Base-by-base conservation (phyloP, 2,113 vertebrate genomes). In the Oreochromis niloticus region DNA sequence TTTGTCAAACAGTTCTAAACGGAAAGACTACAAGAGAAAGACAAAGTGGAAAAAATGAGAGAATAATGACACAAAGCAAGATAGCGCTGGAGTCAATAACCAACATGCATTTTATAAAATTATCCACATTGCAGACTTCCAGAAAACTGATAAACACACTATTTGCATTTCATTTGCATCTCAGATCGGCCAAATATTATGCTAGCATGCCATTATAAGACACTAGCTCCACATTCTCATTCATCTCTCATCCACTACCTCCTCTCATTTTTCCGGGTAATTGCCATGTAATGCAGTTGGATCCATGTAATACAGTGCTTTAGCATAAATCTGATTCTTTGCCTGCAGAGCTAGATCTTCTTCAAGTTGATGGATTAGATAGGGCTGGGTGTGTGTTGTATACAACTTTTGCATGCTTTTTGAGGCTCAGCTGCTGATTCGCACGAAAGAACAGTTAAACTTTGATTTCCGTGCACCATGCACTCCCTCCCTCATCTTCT, bases 211-310 rank as follows among this genome's bases (percentile, higher is more conserved):
- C 50, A 81, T 73, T 52, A 27, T 14, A 24, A 22, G 32, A 43
- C 22, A 61, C 43, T 24, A 48, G 54, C 68, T 84, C 41, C 54
- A 57, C 55, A 48, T 54, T 54, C 22, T 56, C 54, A 50, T 80
- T 80, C 66, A 50, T 54, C 32, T 82, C 63, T 32, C 46, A 32
- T 52, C 27, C 73, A 34, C 27, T 48, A 13, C 27, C 71, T 75
- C n/a, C 50, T 52, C 59, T 16, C 16, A 11, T 34, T 50, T 52
- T 59, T 73, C 52, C 5, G 5, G 27, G 88, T 85, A 30, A 90
- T 63, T 75, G 30, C 89, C 87, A 71, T 84, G 84, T 85, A 89
- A 93, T 89, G 48, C 22, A 71, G 13, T 80, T 80, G 24, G 85
- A 84, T 91, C 82, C 80, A 46, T 81, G 82, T 75, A 68, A 85